Conservation (phyloP, 2,888 invertebrate genomes). For the Apamea sordens region DNA sequence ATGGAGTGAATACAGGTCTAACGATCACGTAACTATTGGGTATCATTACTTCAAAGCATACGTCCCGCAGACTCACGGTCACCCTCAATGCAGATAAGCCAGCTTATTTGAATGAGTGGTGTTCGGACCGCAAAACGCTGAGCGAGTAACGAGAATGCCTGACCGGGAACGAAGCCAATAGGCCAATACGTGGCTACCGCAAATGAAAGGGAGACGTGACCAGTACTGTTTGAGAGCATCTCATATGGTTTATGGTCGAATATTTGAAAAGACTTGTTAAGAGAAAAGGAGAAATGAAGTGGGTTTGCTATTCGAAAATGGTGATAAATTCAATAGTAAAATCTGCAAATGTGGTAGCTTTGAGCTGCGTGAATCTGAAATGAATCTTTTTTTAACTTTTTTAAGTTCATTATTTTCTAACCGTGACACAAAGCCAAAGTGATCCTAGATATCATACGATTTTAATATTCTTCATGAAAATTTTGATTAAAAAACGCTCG, state of each 20-base stretch:
- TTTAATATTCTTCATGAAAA: not conserved
- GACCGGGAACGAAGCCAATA: conserved; percentile 63
- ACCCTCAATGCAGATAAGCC: conserved; percentile 70
- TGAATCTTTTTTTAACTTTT: not conserved
- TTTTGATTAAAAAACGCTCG: not conserved
- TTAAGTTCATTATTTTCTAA: not conserved
- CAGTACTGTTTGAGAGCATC: conserved; percentile 53
- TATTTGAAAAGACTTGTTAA: conserved; percentile 18
- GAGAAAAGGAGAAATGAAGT: not conserved
- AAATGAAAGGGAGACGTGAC: conserved; percentile 77
- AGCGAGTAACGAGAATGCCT: conserved; percentile 69
- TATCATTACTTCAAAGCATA: conserved; percentile 48
- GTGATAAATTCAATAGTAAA: not conserved
- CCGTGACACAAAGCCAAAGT: not conserved
- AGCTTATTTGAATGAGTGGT: conserved; percentile 77
- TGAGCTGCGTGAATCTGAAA: not conserved
- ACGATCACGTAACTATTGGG: conserved; percentile 47
- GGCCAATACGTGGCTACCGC: conserved; percentile 70
- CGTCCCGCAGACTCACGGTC: conserved; percentile 45
- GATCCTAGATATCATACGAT: not conserved
- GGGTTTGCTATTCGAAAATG: not conserved
- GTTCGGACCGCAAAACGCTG: conserved; percentile 76
- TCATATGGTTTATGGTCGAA: conserved; percentile 26
- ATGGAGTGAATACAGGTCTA: conserved; percentile 39
- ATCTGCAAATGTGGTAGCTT: too few relatives aligned